Base-by-base conservation (phyloP, 2,888 invertebrate species). In the Lasioglossum malachurum region DNA sequence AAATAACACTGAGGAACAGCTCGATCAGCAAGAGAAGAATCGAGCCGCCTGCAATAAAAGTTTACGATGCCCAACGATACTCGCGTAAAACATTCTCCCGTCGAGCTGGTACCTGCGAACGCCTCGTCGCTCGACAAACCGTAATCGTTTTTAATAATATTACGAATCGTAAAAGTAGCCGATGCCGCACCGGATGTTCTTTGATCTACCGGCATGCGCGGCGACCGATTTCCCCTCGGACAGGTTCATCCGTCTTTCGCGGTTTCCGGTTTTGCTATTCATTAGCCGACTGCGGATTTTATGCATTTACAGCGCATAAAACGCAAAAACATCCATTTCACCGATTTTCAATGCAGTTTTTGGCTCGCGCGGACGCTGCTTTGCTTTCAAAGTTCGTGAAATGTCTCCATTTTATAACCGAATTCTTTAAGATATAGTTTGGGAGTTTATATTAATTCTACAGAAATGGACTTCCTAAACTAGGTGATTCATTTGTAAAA, bases 81-180 rank as follows among this genome's bases (percentile, higher is more conserved):
- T 78, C 80, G 82, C 78, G 76, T 89, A 84, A 86, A 90, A 90
- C 80, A 44, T 83, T 83, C 73, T 76, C 27, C 75, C 35, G 82
- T 82, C 49, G 64, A 64, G 41, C 78, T 78, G 53, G 67, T 88
- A 64, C 77, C 89, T 71, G 75, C 71, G 80, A 67, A 79, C 80
- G 77, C 72, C 82, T 76, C 80, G 71, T 69, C 82, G 82, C 78
- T 90, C 90, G 88, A 90, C 90, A 90, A 88, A 88, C 89, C 80
- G 85, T 90, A 90, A 90, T 90, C 88, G 83, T 82, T 83, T 88
- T 89, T 87, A 90, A 88, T 90, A 90, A 88, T 87, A 83, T 57
- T 71, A 78, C 74, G 75, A 80, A 82, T 88, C 87, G 46, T 88
- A 90, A 90, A 90, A 81, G 69, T 74, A 73, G 82, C n/a, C 74